Conservation (phyloP, 2,113 vertebrate species). For the Parotia lawesii region DNA sequence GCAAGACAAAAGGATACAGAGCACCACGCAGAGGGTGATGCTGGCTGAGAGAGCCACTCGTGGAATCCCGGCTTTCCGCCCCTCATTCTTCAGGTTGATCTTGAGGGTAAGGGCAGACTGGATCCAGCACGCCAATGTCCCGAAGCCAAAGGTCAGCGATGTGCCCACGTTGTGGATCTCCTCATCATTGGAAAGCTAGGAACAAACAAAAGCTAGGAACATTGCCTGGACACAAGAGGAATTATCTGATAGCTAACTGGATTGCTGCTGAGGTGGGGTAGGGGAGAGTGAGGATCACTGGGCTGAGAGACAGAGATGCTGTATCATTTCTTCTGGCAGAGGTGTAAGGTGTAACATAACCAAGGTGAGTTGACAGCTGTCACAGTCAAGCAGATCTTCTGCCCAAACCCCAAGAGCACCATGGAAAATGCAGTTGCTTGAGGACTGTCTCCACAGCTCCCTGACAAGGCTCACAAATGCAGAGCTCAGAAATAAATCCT, state of each 20-base stretch:
- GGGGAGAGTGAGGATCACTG: neutral
- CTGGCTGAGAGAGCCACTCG: slow-evolving; percentile 80
- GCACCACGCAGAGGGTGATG: slow-evolving; percentile 82
- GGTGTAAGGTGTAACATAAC: neutral
- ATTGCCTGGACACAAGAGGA: neutral
- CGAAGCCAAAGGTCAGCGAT: slow-evolving; percentile 82
- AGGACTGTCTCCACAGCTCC: neutral
- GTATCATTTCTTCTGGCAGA: neutral
- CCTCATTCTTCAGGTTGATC: slow-evolving; percentile 85
- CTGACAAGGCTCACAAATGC: neutral
- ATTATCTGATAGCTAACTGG: neutral
- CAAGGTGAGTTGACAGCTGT: neutral
- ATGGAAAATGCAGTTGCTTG: neutral
- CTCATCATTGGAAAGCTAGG: slow-evolving; percentile 76
- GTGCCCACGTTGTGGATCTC: slow-evolving; percentile 84
- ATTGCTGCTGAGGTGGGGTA: neutral
- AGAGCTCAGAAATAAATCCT: neutral
- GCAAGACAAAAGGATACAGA: slow-evolving; percentile 85
- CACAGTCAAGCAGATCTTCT: neutral
- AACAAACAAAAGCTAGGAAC: slow-evolving; percentile 17
- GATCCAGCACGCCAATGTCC: slow-evolving; percentile 87
- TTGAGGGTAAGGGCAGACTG: slow-evolving; percentile 86
- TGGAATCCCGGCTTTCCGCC: slow-evolving; percentile 72
- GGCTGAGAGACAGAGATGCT: neutral
- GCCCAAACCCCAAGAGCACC: neutral